Evolutionary conservation across 2,888 invertebrate species (phyloP), one percentile per base, ranked within the genome.

Genomic region (Flexamia atlantica): DNA sequence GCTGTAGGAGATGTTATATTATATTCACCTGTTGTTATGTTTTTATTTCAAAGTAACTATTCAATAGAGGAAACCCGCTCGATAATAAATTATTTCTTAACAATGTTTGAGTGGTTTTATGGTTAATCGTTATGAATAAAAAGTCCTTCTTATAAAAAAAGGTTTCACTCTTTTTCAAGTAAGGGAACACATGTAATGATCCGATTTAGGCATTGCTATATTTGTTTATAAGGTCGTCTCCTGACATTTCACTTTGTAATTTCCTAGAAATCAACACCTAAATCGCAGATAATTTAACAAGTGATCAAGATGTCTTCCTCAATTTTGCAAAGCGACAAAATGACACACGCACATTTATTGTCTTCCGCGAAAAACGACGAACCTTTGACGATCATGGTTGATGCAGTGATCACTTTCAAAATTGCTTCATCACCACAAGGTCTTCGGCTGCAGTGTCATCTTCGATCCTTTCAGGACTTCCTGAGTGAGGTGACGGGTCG

Each of bases 401-500:
- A 23, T 64, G 28, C 5, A 64, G 72, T 40, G 1, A 72, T 72
- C 40, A 40, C 36, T 72, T 40, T n/a, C 40, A 32, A 72, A 72
- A 36, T 40, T 20, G 36, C 72, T 40, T 40, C 72, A 72, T 72
- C 42, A 72, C n/a, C 14, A 32, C 72, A 72, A 72, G 72, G 72
- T 72, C 40, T 25, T 5, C 28, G 1, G 28, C 10, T 25, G 64
- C 64, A 64, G 64, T 64, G 64, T 64, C 64, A 64, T 64, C 64
- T 64, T 64, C 64, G 28, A 64, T 64, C 64, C 30, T 64, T 14
- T 30, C 2, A 28, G 17, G 28, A 28, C 64, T 64, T 64, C 64
- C 64, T 64, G 3, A 30, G 10, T 7, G 5, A 64, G 4, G 64
- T 64, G 64, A 64, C 64, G 2, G 20, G 64, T n/a, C 36, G 36